These are phyloP conservation scores for Hypotaenidia philippensis DNA, from an alignment of 2,797 vertebrate species.

Conservation along the genomic window DNA sequence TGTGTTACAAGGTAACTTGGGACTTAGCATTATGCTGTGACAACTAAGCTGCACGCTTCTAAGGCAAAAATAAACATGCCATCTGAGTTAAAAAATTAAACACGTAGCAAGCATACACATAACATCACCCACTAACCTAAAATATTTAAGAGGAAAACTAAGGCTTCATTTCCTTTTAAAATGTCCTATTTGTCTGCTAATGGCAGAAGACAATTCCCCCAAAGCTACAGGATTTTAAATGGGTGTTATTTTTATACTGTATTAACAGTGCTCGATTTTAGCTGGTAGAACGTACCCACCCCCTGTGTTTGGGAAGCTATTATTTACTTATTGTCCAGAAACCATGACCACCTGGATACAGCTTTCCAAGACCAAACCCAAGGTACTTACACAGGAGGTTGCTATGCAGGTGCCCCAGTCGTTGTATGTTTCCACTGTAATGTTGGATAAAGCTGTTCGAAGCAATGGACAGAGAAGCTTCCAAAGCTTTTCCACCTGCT, in stretches of 20 bases:
- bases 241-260: not conserved
- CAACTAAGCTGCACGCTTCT: not conserved
- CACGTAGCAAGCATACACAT: not conserved
- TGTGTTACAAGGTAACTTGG: not conserved
- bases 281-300: not conserved
- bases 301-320: not conserved
- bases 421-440: constrained; percentile 94
- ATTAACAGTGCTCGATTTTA: not conserved
- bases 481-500: constrained; percentile 93
- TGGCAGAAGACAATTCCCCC: not conserved
- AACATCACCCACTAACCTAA: not conserved
- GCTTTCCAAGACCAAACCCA: not conserved
- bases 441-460: constrained; percentile 92
- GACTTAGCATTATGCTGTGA: no score
- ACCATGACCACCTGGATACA: not conserved
- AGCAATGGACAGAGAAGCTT: constrained; percentile 90
- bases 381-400: constrained; percentile 92
- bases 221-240: not conserved
- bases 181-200: not conserved
- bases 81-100: not conserved
- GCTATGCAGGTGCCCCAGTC: constrained; percentile 99
- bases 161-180: not conserved
- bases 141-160: not conserved
- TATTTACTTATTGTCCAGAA: not conserved
- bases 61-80: not conserved